These are phyloP conservation scores for Drosophila conformis DNA, from an alignment of 2,888 invertebrate genomes.

Conservation along the genomic window DNA sequence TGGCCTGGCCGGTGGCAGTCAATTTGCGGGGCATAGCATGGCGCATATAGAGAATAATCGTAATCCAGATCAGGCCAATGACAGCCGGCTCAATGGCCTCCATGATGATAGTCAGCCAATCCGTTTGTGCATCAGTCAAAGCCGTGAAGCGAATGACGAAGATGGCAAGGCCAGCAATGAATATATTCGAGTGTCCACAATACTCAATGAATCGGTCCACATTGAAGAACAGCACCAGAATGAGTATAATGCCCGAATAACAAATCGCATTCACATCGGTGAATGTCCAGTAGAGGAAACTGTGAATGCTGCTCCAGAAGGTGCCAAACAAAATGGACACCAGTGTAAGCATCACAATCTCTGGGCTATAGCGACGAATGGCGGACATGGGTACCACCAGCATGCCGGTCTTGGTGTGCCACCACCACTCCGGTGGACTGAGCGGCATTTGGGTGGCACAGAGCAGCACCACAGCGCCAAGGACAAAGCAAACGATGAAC, in stretches of 20 bases:
- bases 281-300: conserved; percentile 90
- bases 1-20: conserved; percentile 91
- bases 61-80: conserved; percentile 91
- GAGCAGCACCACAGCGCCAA: conserved; percentile 88
- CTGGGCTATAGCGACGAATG: conserved; percentile 90
- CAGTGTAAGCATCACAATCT: conserved; percentile 89
- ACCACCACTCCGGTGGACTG: conserved; percentile 94
- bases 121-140: conserved; percentile 86
- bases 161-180: conserved; percentile 92
- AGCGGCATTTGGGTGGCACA: conserved; percentile 88
- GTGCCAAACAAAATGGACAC: conserved; percentile 90
- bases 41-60: conserved; percentile 92
- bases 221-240: conserved; percentile 85
- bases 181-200: conserved; percentile 92
- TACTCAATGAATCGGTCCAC: conserved; percentile 94
- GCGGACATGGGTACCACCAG: conserved; percentile 92
- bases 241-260: conserved; percentile 72
- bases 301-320: conserved; percentile 93
- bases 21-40: conserved; percentile 91
- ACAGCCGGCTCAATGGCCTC: conserved; percentile 91
- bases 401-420: conserved; percentile 92
- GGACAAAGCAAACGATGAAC: conserved; percentile 86
- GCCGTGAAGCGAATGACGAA: conserved; percentile 91
- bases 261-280: conserved; percentile 69
- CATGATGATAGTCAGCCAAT: conserved; percentile 88